Evolutionary conservation across 1,140 invertebrate genomes (phyloP).

Genomic region (Bombus sibiricus): DNA sequence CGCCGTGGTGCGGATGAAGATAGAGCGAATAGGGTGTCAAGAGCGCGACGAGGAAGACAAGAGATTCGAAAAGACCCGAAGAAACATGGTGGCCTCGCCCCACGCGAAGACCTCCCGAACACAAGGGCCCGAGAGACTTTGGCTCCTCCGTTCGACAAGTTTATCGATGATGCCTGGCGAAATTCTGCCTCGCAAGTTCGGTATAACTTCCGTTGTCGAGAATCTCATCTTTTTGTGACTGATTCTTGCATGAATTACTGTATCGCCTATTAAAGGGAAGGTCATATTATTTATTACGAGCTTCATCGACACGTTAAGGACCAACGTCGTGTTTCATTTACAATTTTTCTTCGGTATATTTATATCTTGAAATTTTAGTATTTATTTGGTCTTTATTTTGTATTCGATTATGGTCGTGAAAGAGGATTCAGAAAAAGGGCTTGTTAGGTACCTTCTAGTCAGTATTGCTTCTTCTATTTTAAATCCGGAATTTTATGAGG

Average conservation of each 20-base stretch:
- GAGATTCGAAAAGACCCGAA: slow-evolving; percentile 63
- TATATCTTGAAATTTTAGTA: neutral
- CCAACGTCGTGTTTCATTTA: neutral
- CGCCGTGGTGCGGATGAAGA: slow-evolving; percentile 65
- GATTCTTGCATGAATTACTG: neutral
- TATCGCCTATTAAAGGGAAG: neutral
- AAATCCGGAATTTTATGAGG: too few relatives aligned
- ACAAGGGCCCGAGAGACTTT: slow-evolving; percentile 64
- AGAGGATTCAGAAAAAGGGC: neutral
- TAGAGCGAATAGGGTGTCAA: slow-evolving; percentile 27
- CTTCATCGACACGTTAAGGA: neutral
- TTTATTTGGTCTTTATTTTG: too few relatives aligned
- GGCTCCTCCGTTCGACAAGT: slow-evolving; percentile 56
- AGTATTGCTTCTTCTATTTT: too few relatives aligned
- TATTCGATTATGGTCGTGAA: neutral
- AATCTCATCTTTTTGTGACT: neutral
- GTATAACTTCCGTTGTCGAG: neutral
- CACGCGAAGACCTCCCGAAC: slow-evolving; percentile 81
- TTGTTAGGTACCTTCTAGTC: too few relatives aligned
- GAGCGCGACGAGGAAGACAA: slow-evolving; percentile 51
- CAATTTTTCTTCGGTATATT: neutral
- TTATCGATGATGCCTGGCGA: slow-evolving; percentile 54
- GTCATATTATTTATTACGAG: neutral
- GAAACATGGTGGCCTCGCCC: slow-evolving; percentile 82
- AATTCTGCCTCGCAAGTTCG: neutral